A percentile compares a stretch with the other conserved stretches of the same genome.
These are phyloP conservation scores for Escarpia spicata DNA, from an alignment of 2,888 invertebrate species.

Conservation along the genomic window DNA sequence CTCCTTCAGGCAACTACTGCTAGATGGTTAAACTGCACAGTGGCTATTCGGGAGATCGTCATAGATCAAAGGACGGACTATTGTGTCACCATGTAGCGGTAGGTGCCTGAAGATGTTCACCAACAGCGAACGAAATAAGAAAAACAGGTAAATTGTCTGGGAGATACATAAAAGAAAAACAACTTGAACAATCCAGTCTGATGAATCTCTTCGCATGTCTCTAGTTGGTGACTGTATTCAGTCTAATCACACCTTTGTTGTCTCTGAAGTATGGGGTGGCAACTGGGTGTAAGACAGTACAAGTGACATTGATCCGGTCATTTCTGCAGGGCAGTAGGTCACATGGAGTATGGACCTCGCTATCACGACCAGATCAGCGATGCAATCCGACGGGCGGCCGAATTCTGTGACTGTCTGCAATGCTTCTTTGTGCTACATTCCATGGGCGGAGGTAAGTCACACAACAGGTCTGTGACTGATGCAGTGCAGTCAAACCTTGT, in stretches of 20 bases:
- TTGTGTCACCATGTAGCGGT: too few species aligned
- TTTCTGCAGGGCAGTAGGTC: slow-evolving; percentile 64
- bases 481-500: background rate
- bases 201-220: too few species aligned
- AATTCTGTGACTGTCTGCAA: slow-evolving; percentile 66
- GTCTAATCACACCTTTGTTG: background rate
- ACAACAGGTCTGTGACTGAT: background rate
- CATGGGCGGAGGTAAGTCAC: slow-evolving; percentile 66
- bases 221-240: too few species aligned
- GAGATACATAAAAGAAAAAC: too few species aligned
- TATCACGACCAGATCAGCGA: slow-evolving; percentile 62
- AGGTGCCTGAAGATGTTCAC: too few species aligned
- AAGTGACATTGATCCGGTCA: background rate
- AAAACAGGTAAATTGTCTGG: too few species aligned
- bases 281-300: background rate
- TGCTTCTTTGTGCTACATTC: slow-evolving; percentile 67
- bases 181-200: too few species aligned
- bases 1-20: too few species aligned
- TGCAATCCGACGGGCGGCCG: slow-evolving; percentile 62
- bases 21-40: too few species aligned
- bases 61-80: too few species aligned
- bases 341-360: slow-evolving; percentile 65
- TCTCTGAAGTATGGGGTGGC: background rate
- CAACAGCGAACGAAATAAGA: too few species aligned
- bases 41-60: too few species aligned